A percentile compares a stretch with the other conserved stretches of the same genome.
These are phyloP conservation scores for Papilio polyxenes DNA, from an alignment of 1,140 invertebrate species.

Conservation along the genomic window DNA sequence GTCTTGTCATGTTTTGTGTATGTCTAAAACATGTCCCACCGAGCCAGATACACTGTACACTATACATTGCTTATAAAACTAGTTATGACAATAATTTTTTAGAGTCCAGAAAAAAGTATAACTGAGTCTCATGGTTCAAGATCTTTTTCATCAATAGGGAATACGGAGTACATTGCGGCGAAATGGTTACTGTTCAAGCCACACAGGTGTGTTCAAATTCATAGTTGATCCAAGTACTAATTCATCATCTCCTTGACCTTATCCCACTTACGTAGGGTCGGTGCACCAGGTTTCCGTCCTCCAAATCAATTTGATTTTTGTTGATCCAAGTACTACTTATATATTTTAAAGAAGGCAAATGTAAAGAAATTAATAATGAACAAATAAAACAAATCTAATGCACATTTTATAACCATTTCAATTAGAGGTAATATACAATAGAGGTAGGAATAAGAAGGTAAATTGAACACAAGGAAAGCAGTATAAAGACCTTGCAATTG, in stretches of 20 bases:
- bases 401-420: not conserved
- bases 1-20: too few relatives aligned
- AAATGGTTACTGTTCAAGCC: conserved; percentile 60
- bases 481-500: not conserved
- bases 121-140: conserved; percentile 70
- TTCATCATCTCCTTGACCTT: too few relatives aligned
- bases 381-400: not conserved
- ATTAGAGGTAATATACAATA: too few relatives aligned
- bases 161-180: conserved; percentile 61
- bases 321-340: not conserved
- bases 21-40: not conserved
- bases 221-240: not conserved
- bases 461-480: not conserved
- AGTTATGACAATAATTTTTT: conserved; percentile 30
- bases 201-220: conserved; percentile 55
- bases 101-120: conserved; percentile 70
- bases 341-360: not conserved
- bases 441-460: not conserved
- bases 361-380: too few relatives aligned
- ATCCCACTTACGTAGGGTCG: too few relatives aligned
- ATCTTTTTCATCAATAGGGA: conserved; percentile 61
- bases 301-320: too few relatives aligned
- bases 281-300: too few relatives aligned
- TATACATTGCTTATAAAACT: not conserved
- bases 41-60: not conserved